Percentiles rank a stretch among this genome's conserved stretches.
phyloP scores from a whole-genome alignment of 2,888 invertebrate genomes.

The Sphaeridia pumilis region DNA sequence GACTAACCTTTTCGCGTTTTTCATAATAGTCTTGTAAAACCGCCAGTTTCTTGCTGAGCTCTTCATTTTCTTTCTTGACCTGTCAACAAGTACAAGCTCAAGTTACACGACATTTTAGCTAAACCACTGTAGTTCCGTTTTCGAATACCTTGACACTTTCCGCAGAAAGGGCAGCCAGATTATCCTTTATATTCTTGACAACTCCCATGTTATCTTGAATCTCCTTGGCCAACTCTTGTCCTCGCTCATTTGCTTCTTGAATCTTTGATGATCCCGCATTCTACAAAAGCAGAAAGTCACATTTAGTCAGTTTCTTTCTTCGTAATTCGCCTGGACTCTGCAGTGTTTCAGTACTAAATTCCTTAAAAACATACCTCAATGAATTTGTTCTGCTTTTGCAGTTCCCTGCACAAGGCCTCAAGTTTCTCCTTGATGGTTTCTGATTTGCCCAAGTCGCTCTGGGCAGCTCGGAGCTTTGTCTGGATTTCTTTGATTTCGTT shows the following conservation, averaged over 20 bases:
- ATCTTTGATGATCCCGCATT: constrained; percentile 34
- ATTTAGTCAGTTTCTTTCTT: too few relatives aligned
- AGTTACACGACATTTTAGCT: too few relatives aligned
- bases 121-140: too few relatives aligned
- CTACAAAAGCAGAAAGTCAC: too few relatives aligned
- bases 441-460: constrained; percentile 30
- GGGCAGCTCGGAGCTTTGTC: constrained; percentile 25
- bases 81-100: too few relatives aligned
- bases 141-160: constrained; percentile 33
- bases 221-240: constrained; percentile 33
- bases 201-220: constrained; percentile 36
- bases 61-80: constrained; percentile 34
- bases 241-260: constrained; percentile 34
- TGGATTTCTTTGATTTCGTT: constrained; percentile 33
- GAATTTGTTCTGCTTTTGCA: constrained; percentile 35
- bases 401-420: constrained; percentile 33
- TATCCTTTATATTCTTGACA: constrained; percentile 36
- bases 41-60: constrained; percentile 28
- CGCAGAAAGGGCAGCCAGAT: constrained; percentile 32
- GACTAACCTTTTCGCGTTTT: constrained; percentile 34
- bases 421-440: constrained; percentile 30
- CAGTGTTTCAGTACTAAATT: not conserved
- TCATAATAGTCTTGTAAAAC: constrained; percentile 33
- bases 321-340: too few relatives aligned
- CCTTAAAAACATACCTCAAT: constrained; percentile 24